Percentiles rank a stretch among this genome's conserved stretches.
These are phyloP conservation scores for Myoxocephalus aenaeus DNA, from an alignment of 2,797 vertebrate species.

Conservation along the genomic window DNA sequence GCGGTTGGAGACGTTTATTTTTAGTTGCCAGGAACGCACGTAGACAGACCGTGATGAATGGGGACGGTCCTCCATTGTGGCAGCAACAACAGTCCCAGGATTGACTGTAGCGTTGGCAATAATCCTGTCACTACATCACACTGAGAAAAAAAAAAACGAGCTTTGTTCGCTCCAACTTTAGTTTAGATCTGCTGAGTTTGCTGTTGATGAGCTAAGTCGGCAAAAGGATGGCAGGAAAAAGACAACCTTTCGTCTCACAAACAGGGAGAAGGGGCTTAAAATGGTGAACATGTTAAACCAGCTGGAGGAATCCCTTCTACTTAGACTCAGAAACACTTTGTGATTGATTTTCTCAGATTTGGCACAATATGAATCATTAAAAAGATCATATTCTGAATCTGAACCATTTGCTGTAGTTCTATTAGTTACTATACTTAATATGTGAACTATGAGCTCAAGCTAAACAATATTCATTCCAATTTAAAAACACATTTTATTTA, in stretches of 20 bases:
- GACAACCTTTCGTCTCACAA: neutral
- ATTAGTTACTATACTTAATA: neutral
- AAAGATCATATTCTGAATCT: neutral
- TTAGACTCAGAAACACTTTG: neutral
- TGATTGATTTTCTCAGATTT: neutral
- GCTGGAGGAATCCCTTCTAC: neutral
- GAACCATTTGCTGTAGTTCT: neutral
- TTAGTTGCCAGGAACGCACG: slow-evolving; percentile 53
- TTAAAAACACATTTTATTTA: neutral
- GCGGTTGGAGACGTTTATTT: slow-evolving; percentile 69
- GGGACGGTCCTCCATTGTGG: slow-evolving; percentile 55
- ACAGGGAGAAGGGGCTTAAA: neutral
- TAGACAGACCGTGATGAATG: slow-evolving; percentile 69
- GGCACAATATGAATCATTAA: neutral
- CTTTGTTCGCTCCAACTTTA: slow-evolving; percentile 29
- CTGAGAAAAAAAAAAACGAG: slow-evolving; percentile 24
- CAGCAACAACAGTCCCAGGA: slow-evolving; percentile 59
- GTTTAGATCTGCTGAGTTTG: neutral
- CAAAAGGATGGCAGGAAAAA: neutral
- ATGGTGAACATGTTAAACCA: neutral
- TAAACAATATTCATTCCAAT: neutral
- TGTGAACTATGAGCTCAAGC: neutral
- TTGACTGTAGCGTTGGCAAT: slow-evolving; percentile 60
- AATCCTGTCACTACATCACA: slow-evolving; percentile 50
- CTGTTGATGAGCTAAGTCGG: neutral